Evolutionary conservation across 1,140 invertebrate species (phyloP).

Genomic region (Meloidogyne exigua): DNA sequence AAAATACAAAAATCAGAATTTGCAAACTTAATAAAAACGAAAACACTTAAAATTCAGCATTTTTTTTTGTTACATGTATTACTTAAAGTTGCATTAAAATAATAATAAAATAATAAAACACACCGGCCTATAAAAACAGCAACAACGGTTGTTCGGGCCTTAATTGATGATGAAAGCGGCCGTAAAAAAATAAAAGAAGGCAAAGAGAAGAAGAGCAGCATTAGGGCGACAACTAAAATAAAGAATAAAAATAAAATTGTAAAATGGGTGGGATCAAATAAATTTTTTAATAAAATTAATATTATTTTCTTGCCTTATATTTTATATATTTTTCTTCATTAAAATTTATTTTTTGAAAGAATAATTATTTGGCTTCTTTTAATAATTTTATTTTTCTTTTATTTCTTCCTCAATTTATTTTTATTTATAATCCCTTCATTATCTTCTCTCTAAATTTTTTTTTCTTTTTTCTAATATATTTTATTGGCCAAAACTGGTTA

Average conservation of each 20-base stretch:
- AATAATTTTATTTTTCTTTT: too few species aligned
- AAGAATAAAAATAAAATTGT: background rate
- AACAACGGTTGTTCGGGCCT: background rate
- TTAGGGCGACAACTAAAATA: background rate
- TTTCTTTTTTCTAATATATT: too few species aligned
- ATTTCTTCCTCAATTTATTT: too few species aligned
- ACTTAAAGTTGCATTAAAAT: background rate
- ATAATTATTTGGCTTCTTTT: too few species aligned
- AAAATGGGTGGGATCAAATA: background rate
- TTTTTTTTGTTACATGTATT: background rate
- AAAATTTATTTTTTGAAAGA: too few species aligned
- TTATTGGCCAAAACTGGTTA: background rate
- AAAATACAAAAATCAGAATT: background rate
- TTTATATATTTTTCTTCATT: too few species aligned
- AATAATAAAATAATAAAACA: background rate
- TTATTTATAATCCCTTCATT: too few species aligned
- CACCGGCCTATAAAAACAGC: background rate
- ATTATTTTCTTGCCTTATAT: background rate
- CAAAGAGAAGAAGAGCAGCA: background rate
- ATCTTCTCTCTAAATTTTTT: too few species aligned
- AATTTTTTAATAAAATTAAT: too few species aligned
- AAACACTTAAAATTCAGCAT: background rate
- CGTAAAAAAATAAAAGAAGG: background rate
- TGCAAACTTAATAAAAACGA: background rate
- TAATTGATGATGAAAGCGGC: conserved; percentile 5